Percentiles rank a stretch among this genome's conserved stretches.
Conservation (phyloP, 2,888 invertebrate genomes). For the Mystacides longicornis region DNA sequence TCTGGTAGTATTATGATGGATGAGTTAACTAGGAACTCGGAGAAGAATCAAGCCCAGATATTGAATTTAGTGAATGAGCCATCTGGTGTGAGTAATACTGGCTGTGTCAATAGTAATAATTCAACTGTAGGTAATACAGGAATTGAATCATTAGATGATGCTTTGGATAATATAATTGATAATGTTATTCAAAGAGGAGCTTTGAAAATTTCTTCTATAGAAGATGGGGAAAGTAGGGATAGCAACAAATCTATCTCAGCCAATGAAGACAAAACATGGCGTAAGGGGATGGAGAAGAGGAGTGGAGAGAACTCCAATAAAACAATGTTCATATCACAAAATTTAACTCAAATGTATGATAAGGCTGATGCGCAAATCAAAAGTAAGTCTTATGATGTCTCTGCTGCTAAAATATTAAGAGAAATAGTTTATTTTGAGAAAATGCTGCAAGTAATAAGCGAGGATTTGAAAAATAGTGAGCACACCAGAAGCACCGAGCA, state of each 20-base stretch:
- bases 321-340: slow-evolving; percentile 22
- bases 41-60: not conserved
- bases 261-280: slow-evolving; percentile 14
- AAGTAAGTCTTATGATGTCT: slow-evolving; percentile 10
- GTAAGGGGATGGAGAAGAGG: slow-evolving; percentile 19
- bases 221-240: not conserved
- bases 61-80: not conserved
- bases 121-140: not conserved
- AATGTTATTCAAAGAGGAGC: not conserved
- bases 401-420: slow-evolving; percentile 11
- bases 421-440: slow-evolving; percentile 19
- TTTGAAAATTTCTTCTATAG: not conserved
- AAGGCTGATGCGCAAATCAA: slow-evolving; percentile 12
- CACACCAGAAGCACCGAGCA: slow-evolving; percentile 5
- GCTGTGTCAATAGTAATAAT: not conserved
- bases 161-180: not conserved
- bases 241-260: not conserved
- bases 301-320: slow-evolving; percentile 14
- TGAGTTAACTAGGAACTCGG: not conserved
- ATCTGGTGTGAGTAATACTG: not conserved
- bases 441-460: slow-evolving; percentile 15
- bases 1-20: not conserved
- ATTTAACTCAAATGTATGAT: slow-evolving; percentile 20
- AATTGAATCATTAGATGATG: not conserved
- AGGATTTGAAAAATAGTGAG: slow-evolving; percentile 17